Conservation (phyloP, 2,888 invertebrate genomes). For the Sinotaia quadrata region DNA sequence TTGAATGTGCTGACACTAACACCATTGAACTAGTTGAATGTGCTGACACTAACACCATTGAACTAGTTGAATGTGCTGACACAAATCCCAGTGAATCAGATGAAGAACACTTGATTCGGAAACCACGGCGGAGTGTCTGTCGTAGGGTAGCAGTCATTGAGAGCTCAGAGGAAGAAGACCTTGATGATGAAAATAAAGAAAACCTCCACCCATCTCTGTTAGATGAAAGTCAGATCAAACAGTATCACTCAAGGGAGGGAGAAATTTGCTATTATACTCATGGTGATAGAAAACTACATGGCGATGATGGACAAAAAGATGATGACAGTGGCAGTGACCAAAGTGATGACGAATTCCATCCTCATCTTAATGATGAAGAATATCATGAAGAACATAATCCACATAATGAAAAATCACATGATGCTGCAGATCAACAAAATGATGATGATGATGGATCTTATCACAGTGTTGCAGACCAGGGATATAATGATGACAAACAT, state of each 20-base stretch:
- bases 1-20: slow-evolving; percentile 24
- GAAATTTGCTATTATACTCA: slow-evolving; percentile 23
- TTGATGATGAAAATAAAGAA: slow-evolving; percentile 20
- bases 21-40: slow-evolving; percentile 23
- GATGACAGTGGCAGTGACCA: too few species aligned
- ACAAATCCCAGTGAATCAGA: slow-evolving; percentile 33
- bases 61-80: slow-evolving; percentile 17
- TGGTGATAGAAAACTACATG: slow-evolving; percentile 6
- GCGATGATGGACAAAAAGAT: too few species aligned
- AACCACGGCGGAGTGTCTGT: slow-evolving; percentile 39
- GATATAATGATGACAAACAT: slow-evolving; percentile 9
- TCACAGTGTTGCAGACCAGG: slow-evolving; percentile 17
- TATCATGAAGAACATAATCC: too few species aligned
- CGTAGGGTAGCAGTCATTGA: slow-evolving; percentile 41
- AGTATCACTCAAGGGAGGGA: too few species aligned
- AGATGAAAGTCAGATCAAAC: not conserved
- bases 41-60: slow-evolving; percentile 18
- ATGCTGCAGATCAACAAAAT: too few species aligned
- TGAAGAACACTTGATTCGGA: slow-evolving; percentile 32
- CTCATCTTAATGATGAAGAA: too few species aligned
- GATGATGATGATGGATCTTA: slow-evolving; percentile 12
- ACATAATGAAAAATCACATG: too few species aligned
- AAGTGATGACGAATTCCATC: too few species aligned
- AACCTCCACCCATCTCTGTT: slow-evolving; percentile 16
- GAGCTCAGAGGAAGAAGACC: slow-evolving; percentile 48